A percentile compares a stretch with the other conserved stretches of the same genome.
phyloP scores from a whole-genome alignment of 2,888 invertebrate genomes.

The Orgyia antiqua region DNA sequence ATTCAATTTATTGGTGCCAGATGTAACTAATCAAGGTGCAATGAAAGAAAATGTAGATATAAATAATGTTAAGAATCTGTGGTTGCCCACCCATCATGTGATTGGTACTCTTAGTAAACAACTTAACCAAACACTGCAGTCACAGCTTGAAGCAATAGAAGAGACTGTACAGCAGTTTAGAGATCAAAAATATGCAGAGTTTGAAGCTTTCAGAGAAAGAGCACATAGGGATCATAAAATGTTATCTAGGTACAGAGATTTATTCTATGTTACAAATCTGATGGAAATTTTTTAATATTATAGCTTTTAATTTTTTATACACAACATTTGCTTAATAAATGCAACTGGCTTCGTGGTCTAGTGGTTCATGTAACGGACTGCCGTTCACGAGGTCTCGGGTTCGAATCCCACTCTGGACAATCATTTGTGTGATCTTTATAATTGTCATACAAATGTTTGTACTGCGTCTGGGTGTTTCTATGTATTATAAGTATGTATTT shows the following conservation, averaged over 20 bases:
- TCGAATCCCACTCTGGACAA: too few relatives aligned
- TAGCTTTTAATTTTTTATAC: too few relatives aligned
- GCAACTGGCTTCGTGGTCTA: too few relatives aligned
- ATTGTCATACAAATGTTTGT: too few relatives aligned
- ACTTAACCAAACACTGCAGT: slow-evolving; percentile 82
- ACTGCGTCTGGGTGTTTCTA: too few relatives aligned
- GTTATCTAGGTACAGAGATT: slow-evolving; percentile 80
- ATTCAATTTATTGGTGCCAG: slow-evolving; percentile 83
- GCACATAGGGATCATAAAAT: slow-evolving; percentile 85
- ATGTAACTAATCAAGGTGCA: slow-evolving; percentile 69
- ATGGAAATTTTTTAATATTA: too few relatives aligned
- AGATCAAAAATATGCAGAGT: slow-evolving; percentile 84
- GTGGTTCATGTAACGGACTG: too few relatives aligned
- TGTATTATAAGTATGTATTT: too few relatives aligned
- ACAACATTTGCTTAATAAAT: too few relatives aligned
- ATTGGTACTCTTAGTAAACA: slow-evolving; percentile 81
- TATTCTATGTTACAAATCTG: too few relatives aligned
- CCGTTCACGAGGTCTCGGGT: too few relatives aligned
- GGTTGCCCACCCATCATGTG: slow-evolving; percentile 72
- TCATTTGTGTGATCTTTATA: too few relatives aligned
- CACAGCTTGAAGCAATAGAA: slow-evolving; percentile 84
- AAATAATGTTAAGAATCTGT: slow-evolving; percentile 52
- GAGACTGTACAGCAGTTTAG: slow-evolving; percentile 86
- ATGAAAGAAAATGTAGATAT: slow-evolving; percentile 70
- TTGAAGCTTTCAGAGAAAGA: slow-evolving; percentile 85